Conservation (phyloP, 2,888 invertebrate genomes). For the Drosophila kanekoi region DNA sequence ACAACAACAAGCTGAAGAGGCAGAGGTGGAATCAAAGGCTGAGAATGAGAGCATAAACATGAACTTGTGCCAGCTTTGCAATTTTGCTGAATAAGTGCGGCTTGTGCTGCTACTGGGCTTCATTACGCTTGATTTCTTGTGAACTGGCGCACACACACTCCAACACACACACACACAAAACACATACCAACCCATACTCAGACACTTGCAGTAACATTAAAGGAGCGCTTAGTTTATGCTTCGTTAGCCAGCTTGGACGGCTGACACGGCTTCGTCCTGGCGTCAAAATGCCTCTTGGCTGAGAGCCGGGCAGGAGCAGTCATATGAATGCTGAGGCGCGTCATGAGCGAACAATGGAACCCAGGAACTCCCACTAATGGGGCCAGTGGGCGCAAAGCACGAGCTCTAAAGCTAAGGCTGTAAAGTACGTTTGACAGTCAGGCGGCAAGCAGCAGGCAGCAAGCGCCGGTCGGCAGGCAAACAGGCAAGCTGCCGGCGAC, state of each 20-base stretch:
- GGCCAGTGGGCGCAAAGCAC: not conserved
- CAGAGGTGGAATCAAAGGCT: not conserved
- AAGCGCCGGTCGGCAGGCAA: slow-evolving; percentile 32
- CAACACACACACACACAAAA: slow-evolving; percentile 14
- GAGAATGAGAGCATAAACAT: slow-evolving; percentile 42
- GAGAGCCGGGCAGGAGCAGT: slow-evolving; percentile 48
- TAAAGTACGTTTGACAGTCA: slow-evolving; percentile 47
- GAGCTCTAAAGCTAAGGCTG: slow-evolving; percentile 41
- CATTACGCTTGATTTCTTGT: slow-evolving; percentile 76
- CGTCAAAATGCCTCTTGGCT: slow-evolving; percentile 66
- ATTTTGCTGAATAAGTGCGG: slow-evolving; percentile 47
- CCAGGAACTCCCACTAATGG: slow-evolving; percentile 5
- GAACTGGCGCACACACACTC: slow-evolving; percentile 24
- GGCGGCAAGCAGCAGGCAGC: slow-evolving; percentile 6
- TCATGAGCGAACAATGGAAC: slow-evolving; percentile 43
- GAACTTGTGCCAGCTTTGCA: slow-evolving; percentile 51
- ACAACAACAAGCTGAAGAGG: not conserved
- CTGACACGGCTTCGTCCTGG: slow-evolving; percentile 49
- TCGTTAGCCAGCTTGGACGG: slow-evolving; percentile 58
- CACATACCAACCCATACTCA: slow-evolving; percentile 16
- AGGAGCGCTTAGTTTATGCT: slow-evolving; percentile 66
- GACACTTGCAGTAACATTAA: slow-evolving; percentile 35
- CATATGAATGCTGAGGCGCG: slow-evolving; percentile 62
- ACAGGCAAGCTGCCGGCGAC: slow-evolving; percentile 62
- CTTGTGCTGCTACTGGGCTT: slow-evolving; percentile 51